Evolutionary conservation across 1,140 invertebrate species (phyloP).

Genomic region (Schmidtea mediterranea): DNA sequence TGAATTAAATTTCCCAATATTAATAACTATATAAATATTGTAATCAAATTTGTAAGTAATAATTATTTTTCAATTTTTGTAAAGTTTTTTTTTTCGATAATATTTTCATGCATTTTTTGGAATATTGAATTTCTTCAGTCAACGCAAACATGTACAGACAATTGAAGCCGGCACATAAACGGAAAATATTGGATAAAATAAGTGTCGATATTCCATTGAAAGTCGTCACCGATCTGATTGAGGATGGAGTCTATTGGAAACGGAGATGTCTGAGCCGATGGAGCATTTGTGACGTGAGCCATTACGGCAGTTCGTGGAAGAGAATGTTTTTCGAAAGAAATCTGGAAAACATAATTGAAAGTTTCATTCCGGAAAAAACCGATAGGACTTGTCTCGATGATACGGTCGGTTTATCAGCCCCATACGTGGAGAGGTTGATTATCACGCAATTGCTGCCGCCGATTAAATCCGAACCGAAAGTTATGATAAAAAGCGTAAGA

Average conservation of each 20-base stretch:
- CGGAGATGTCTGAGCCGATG: slow-evolving; percentile 12
- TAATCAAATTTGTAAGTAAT: too few species aligned
- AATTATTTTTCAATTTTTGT: not conserved
- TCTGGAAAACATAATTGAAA: slow-evolving; percentile 24
- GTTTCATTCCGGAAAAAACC: slow-evolving; percentile 24
- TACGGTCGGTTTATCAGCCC: slow-evolving; percentile 11
- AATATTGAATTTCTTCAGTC: slow-evolving; percentile 14
- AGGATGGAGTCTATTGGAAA: slow-evolving; percentile 25
- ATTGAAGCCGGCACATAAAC: slow-evolving; percentile 18
- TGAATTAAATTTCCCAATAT: too few species aligned
- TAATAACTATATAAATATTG: too few species aligned
- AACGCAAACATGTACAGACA: slow-evolving; percentile 21
- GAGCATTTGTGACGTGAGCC: slow-evolving; percentile 22
- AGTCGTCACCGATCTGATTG: slow-evolving; percentile 20
- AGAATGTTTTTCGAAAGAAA: slow-evolving; percentile 26
- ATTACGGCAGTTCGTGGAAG: slow-evolving; percentile 22
- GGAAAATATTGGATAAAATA: slow-evolving; percentile 19
- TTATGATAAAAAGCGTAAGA: slow-evolving; percentile 7
- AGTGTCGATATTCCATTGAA: slow-evolving; percentile 21
- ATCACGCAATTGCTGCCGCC: slow-evolving; percentile 25
- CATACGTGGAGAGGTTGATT: not conserved
- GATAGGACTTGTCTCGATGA: slow-evolving; percentile 19
- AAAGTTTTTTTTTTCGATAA: not conserved
- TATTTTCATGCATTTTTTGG: too few species aligned
- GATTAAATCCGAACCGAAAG: slow-evolving; percentile 19